Conservation (phyloP, 2,113 vertebrate genomes). For the Lophotis ruficrista region DNA sequence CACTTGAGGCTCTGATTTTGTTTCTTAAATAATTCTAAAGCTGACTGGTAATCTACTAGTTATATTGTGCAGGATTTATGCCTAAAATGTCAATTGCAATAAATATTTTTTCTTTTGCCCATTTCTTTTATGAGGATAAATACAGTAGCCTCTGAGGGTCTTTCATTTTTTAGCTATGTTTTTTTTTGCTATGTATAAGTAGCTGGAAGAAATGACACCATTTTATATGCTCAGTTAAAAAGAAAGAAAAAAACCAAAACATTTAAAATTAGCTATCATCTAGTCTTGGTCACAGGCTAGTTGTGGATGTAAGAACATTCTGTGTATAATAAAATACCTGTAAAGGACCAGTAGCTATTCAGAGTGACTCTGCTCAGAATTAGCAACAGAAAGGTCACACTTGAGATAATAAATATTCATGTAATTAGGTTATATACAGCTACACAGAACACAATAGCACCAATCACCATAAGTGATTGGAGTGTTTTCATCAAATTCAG, state of each 20-base stretch:
- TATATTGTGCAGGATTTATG: not conserved
- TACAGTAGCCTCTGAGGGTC: not conserved
- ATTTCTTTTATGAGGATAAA: not conserved
- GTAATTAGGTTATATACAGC: conserved; percentile 54
- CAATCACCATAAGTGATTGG: conserved; percentile 44
- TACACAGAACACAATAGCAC: not conserved
- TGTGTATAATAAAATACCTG: not conserved
- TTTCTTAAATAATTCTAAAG: not conserved
- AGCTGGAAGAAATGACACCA: not conserved
- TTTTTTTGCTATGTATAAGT: not conserved
- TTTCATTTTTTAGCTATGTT: not conserved
- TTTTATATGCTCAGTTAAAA: not conserved
- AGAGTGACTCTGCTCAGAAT: not conserved
- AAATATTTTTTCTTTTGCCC: not conserved
- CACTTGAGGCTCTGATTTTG: not conserved
- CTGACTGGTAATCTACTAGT: not conserved
- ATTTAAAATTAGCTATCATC: not conserved
- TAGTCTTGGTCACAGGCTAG: not conserved
- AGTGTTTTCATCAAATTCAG: conserved; percentile 3
- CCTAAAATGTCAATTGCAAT: not conserved
- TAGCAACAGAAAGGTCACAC: conserved; percentile 20
- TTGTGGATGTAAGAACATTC: not conserved
- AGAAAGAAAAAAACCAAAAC: not conserved
- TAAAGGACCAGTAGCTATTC: not conserved
- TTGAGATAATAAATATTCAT: conserved; percentile 58